These are phyloP conservation scores for Ladona fulva DNA, from an alignment of 1,140 invertebrate genomes.

Conservation along the genomic window DNA sequence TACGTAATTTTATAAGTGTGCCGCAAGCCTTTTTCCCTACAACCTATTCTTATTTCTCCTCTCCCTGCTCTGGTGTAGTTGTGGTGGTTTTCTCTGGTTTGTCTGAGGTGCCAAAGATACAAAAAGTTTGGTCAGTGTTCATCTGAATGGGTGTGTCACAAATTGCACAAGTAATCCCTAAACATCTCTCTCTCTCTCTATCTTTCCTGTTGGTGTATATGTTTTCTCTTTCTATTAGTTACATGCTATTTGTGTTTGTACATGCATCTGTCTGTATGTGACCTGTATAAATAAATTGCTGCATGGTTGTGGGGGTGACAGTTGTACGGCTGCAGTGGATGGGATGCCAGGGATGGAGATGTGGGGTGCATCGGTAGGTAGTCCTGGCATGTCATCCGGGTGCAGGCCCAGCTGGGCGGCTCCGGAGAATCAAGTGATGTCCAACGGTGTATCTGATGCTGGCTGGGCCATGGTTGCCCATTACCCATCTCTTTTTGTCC, in stretches of 20 bases:
- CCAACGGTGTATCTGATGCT: constrained; percentile 3
- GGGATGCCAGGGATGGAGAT: not conserved
- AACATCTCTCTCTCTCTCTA: not conserved
- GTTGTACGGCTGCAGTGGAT: not conserved
- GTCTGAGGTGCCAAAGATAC: not conserved
- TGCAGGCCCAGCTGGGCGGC: constrained; percentile 2
- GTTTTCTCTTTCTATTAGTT: not conserved
- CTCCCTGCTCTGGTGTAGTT: constrained; percentile 27
- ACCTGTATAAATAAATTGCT: constrained; percentile 7
- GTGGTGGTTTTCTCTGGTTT: constrained; percentile 18
- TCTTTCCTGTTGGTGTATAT: not conserved
- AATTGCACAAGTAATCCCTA: not conserved
- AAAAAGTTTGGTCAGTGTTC: not conserved
- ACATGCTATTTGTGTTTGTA: constrained; percentile 10
- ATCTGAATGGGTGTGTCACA: not conserved
- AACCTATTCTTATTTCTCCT: constrained; percentile 18
- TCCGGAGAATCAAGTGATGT: not conserved
- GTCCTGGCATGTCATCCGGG: not conserved
- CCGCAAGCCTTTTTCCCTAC: constrained; percentile 23
- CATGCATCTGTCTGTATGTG: constrained; percentile 11
- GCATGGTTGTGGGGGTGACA: not conserved
- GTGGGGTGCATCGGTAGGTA: not conserved
- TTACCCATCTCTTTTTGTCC: constrained; percentile 3
- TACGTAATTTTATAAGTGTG: constrained; percentile 33
- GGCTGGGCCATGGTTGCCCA: constrained; percentile 13